These are phyloP conservation scores for Cepphus grylle DNA, from an alignment of 2,113 vertebrate species.

Conservation along the genomic window DNA sequence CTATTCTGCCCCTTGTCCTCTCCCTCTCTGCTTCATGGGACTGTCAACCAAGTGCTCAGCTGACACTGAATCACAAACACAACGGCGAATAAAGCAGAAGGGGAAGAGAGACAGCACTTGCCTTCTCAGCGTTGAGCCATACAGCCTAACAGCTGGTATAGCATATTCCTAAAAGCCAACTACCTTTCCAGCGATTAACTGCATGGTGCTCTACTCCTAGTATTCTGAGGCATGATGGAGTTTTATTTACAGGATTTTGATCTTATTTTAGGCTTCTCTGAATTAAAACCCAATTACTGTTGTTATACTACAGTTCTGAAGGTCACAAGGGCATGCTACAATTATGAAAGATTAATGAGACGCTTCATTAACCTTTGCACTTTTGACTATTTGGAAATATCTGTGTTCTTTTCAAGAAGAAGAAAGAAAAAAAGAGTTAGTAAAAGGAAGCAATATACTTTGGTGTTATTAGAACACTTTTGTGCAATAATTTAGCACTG, in stretches of 20 bases:
- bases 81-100: not conserved
- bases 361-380: constrained; percentile 70
- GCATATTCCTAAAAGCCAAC: not conserved
- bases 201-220: not conserved
- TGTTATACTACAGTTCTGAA: not conserved
- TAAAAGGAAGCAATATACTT: not conserved
- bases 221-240: not conserved
- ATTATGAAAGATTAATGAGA: constrained; percentile 71
- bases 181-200: not conserved
- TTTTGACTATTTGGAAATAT: constrained; percentile 45
- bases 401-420: constrained; percentile 19
- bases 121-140: not conserved
- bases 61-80: not conserved
- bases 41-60: not conserved
- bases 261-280: not conserved
- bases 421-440: not conserved
- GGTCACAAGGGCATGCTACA: constrained; percentile 60
- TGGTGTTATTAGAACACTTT: not conserved
- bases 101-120: not conserved
- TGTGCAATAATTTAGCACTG: not conserved
- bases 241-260: not conserved
- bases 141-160: not conserved
- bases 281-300: not conserved
- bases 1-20: not conserved
- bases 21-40: rapidly evolving